These are phyloP conservation scores for Okamejei kenojei DNA, from an alignment of 2,797 vertebrate genomes.

Conservation along the genomic window DNA sequence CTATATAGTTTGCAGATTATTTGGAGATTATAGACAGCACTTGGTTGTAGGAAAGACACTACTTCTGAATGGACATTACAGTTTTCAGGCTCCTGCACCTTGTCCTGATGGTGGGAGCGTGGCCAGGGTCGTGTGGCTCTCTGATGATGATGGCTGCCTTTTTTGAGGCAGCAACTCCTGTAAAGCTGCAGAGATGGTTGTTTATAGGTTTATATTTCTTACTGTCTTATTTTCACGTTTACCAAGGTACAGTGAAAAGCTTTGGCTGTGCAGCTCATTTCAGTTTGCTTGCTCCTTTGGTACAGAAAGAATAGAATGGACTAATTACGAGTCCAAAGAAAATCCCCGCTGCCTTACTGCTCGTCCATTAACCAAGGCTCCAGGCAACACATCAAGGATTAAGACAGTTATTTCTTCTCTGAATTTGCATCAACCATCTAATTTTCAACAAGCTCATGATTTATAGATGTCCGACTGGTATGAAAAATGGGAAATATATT, in stretches of 20 bases:
- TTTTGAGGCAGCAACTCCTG: too few species aligned
- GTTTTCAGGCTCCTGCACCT: too few species aligned
- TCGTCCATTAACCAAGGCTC: neutral
- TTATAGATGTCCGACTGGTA: neutral
- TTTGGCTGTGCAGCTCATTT: neutral
- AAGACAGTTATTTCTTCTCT: neutral
- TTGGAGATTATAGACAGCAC: too few species aligned
- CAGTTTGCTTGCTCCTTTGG: neutral
- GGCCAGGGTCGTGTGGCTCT: too few species aligned
- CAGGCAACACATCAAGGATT: neutral
- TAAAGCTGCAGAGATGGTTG: too few species aligned
- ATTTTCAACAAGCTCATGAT: neutral
- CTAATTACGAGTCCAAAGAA: neutral
- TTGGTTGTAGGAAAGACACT: too few species aligned
- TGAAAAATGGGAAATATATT: constrained; percentile 25
- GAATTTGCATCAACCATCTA: neutral
- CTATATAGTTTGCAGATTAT: too few species aligned
- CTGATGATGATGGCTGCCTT: too few species aligned
- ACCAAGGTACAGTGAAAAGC: neutral
- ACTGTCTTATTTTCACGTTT: too few species aligned
- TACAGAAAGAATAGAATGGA: neutral
- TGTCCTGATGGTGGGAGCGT: too few species aligned
- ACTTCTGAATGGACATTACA: too few species aligned
- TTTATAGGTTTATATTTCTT: too few species aligned
- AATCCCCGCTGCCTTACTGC: constrained; percentile 10